Evolutionary conservation across 2,797 vertebrate species (phyloP).

Genomic region (Neosilurus mollespiculum): DNA sequence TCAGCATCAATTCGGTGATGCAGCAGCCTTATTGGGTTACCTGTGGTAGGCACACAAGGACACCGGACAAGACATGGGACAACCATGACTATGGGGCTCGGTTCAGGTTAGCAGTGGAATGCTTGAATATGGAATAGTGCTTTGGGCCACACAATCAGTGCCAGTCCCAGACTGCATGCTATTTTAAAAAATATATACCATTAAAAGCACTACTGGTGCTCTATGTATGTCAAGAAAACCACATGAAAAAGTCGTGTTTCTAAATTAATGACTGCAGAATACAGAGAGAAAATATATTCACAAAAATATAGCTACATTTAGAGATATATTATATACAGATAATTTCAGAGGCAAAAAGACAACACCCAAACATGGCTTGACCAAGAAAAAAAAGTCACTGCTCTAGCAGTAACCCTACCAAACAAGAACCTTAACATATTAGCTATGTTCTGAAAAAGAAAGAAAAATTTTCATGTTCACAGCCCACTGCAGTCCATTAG

Average conservation of each 20-base stretch:
- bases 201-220: neutral
- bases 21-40: too few relatives aligned
- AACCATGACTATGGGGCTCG: too few relatives aligned
- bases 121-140: conserved; percentile 6
- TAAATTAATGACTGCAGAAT: neutral
- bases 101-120: neutral
- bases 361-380: neutral
- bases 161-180: conserved; percentile 14
- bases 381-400: neutral
- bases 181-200: neutral
- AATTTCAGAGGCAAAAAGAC: neutral
- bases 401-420: neutral
- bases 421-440: neutral
- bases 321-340: neutral
- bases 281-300: neutral
- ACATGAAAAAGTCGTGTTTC: neutral
- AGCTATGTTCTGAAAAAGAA: conserved; percentile 16
- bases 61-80: too few relatives aligned
- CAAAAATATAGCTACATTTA: neutral
- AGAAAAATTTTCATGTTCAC: conserved; percentile 20
- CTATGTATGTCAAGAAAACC: neutral
- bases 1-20: too few relatives aligned
- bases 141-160: neutral
- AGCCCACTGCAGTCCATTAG: neutral
- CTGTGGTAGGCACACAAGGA: too few relatives aligned